Conservation (phyloP, 1,140 invertebrate genomes). For the Phthorimaea operculella region DNA sequence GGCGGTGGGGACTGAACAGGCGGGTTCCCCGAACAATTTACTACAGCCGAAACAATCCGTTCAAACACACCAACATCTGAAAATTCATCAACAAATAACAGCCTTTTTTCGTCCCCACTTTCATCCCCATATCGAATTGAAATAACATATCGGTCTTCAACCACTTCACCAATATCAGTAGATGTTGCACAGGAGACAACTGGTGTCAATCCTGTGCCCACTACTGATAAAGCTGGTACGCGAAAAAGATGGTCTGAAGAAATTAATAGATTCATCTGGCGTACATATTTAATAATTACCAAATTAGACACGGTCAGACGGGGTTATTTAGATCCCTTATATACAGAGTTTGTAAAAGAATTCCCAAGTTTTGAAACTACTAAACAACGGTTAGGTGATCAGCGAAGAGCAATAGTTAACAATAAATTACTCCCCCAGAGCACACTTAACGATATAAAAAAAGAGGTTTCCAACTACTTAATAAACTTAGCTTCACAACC, state of each 20-base stretch:
- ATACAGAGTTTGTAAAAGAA: not conserved
- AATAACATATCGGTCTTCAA: not conserved
- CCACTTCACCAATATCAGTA: not conserved
- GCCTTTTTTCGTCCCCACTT: not conserved
- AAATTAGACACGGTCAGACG: not conserved
- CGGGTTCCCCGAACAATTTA: conserved; percentile 4
- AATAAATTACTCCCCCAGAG: not conserved
- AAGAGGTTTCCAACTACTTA: not conserved
- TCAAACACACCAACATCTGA: not conserved
- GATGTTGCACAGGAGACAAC: conserved; percentile 13
- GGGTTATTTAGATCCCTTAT: not conserved
- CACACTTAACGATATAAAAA: not conserved
- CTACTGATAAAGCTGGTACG: not conserved
- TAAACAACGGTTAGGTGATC: not conserved
- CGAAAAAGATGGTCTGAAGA: not conserved
- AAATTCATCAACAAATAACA: not conserved
- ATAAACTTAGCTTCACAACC: no score
- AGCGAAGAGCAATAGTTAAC: not conserved
- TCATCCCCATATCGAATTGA: not conserved
- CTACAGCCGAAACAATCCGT: conserved; percentile 4
- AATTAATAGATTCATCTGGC: not conserved
- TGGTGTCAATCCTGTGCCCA: conserved; percentile 7
- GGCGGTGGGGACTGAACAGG: conserved; percentile 15
- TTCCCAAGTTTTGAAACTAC: not conserved
- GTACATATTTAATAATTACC: not conserved